Percentiles rank a stretch among this genome's conserved stretches.
Evolutionary conservation across 2,113 vertebrate genomes (phyloP).

Genomic region (Colistium nudipinnis): DNA sequence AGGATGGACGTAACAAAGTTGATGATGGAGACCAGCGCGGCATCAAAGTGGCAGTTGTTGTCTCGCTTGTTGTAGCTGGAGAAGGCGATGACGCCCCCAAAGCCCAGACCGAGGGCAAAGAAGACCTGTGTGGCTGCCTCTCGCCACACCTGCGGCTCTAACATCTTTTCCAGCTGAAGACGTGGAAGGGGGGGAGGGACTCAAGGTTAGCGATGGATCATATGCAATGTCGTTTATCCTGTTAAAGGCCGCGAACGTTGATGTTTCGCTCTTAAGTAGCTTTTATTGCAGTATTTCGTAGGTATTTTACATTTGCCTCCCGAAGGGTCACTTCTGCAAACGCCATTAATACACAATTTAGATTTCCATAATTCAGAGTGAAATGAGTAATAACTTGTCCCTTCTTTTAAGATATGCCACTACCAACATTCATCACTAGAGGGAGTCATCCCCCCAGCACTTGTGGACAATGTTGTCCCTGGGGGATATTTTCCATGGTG

Average conservation of each 20-base stretch:
- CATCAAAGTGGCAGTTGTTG: slow-evolving; percentile 99
- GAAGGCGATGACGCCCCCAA: slow-evolving; percentile 98
- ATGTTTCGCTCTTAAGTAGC: neutral
- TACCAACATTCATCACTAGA: slow-evolving; percentile 54
- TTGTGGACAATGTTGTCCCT: neutral
- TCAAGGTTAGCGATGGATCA: neutral
- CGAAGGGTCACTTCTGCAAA: too few relatives aligned
- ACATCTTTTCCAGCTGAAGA: slow-evolving; percentile 94
- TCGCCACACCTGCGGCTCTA: slow-evolving; percentile 97
- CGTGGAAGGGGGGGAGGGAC: neutral
- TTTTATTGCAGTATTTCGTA: neutral
- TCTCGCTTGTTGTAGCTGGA: slow-evolving; percentile 99
- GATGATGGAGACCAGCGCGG: slow-evolving; percentile 92
- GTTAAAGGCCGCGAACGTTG: too few relatives aligned
- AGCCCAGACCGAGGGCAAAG: slow-evolving; percentile 95
- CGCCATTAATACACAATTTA: too few relatives aligned
- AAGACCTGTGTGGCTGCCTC: slow-evolving; percentile 98
- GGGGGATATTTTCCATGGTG: slow-evolving; percentile 9
- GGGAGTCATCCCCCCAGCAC: slow-evolving; percentile 44
- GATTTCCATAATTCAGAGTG: neutral
- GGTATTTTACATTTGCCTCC: neutral
- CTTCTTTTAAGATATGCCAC: too few relatives aligned
- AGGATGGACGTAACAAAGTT: slow-evolving; percentile 97
- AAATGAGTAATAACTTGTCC: neutral
- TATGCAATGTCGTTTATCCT: too few relatives aligned